Evolutionary conservation across 2,797 vertebrate genomes (phyloP), one percentile per base, ranked within the genome.

Genomic region (Eremophila alpestris): DNA sequence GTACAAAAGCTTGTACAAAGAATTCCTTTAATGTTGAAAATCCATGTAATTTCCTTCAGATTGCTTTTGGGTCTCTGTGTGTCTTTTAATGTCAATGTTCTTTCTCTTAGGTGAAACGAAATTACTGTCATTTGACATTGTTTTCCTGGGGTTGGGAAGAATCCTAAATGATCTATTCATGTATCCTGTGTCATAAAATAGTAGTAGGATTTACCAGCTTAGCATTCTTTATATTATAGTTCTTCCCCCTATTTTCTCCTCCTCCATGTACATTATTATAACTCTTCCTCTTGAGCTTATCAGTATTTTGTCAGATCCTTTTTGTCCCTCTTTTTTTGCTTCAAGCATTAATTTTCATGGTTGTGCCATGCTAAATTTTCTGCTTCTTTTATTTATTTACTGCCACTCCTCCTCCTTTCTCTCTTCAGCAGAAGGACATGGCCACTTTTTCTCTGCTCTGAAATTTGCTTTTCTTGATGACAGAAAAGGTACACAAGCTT

Each of bases 321-420:
- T 84, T 84, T 95, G 70, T 78, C 55, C 77, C 77, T 73, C n/a
- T 81, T 65, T 77, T 77, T 79, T 78, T 92, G 51, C 88, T 89
- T 95, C 45, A 63, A 88, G 87, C 26, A 78, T 82, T 69, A 79
- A 90, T 95, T 90, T 94, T 64, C 85, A 86, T 77, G 69, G 84
- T 49, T 91, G 20, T 45, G 71, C 38, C 74, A 82, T 52, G 74
- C 64, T 83, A 68, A 70, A 92, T 83, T 95, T 96, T 90, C 79
- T 95, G 38, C 91, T 88, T 85, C 77, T 96, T 92, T 75, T 63
- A 87, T 90, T 95, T 89, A 95, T 94, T 94, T 90, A 94, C 90
- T 63, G 95, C 49, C 40, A 58, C 60, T 82, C 46, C 95, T 96
- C 71, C 51, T 88, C 87, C 55, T 94, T 89, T 95, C 52, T 93